Evolutionary conservation across 2,888 invertebrate genomes (phyloP), one percentile per base, ranked within the genome.

Genomic region (Dynastes hyllus): DNA sequence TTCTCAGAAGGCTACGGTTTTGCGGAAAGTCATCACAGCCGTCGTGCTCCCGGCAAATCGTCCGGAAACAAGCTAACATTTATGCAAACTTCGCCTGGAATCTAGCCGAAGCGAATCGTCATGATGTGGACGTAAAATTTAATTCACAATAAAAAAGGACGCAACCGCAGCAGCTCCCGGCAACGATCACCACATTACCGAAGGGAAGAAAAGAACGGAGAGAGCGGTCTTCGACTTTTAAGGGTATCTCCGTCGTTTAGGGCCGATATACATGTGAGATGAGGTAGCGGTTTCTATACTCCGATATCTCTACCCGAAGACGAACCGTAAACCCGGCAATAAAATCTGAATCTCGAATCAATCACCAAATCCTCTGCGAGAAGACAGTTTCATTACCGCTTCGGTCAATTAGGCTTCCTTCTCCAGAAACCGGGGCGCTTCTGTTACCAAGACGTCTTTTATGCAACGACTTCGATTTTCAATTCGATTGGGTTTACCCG

Each of bases 101-200:
- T 61, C 45, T 22, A 40, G 16, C 55, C 58, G 45, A 29, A 27
- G 61, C 73, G 73, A 75, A 63, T 75, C 73, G 73, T 61, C 73
- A 61, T 61, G 58, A 32, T 45, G 61, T 27, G 58, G 61, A 63
- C 45, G 73, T 75, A 75, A 75, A 75, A 75, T 75, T 75, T 75
- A 75, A 75, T 75, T 75, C 61, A 45, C 73, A 75, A 75, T 75
- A 75, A 75, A 75, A 75, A 75, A 61, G 58, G 61, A 40, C 16
- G 37, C 40, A 73, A 67, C 45, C 50, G 45, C 51, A 69, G 32
- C 69, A 29, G 29, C 27, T 22, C 22, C 27, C 22, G 51, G 27
- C 69, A 51, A 45, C 45, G 45, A 51, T 58, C 32, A 22, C 55
- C 55, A 22, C 9, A 58, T 22, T 22, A 16, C 6, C 55, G 45